Percentiles rank a stretch among this genome's conserved stretches.
Evolutionary conservation across 2,113 vertebrate species (phyloP).

Genomic region (Archocentrus centrarchus): DNA sequence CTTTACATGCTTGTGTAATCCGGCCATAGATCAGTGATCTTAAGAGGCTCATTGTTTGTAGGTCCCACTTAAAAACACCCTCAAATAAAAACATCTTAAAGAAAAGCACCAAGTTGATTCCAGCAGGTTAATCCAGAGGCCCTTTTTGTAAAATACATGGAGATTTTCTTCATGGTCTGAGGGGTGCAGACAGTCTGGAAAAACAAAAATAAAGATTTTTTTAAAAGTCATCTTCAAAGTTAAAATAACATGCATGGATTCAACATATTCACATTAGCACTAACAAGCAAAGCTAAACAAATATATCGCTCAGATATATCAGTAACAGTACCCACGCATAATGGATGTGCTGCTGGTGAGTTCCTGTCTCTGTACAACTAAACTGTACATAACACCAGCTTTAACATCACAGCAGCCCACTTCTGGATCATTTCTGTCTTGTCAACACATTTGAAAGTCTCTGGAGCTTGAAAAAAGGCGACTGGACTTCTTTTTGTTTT

Average conservation of each 20-base stretch:
- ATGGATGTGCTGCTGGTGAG: background rate
- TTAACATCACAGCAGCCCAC: background rate
- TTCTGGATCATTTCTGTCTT: background rate
- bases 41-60: background rate
- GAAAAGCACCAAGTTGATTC: background rate
- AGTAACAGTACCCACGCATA: too few relatives aligned
- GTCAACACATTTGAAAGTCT: too few relatives aligned
- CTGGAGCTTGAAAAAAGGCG: too few relatives aligned
- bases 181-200: slow-evolving; percentile 81
- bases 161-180: slow-evolving; percentile 92
- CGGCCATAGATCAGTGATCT: background rate
- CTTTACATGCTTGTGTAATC: background rate
- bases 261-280: background rate
- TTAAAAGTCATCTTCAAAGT: slow-evolving; percentile 6
- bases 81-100: slow-evolving; percentile 33
- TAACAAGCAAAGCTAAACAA: background rate
- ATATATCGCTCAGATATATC: too few relatives aligned
- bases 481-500: too few relatives aligned
- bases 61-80: slow-evolving; percentile 37
- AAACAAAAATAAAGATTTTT: slow-evolving; percentile 14
- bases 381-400: background rate
- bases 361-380: background rate
- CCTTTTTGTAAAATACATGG: slow-evolving; percentile 88
- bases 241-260: background rate
- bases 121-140: slow-evolving; percentile 72